A percentile compares a stretch with the other conserved stretches of the same genome.
phyloP scores from a whole-genome alignment of 2,888 invertebrate genomes.

The Trichogramma dendrolimi region DNA sequence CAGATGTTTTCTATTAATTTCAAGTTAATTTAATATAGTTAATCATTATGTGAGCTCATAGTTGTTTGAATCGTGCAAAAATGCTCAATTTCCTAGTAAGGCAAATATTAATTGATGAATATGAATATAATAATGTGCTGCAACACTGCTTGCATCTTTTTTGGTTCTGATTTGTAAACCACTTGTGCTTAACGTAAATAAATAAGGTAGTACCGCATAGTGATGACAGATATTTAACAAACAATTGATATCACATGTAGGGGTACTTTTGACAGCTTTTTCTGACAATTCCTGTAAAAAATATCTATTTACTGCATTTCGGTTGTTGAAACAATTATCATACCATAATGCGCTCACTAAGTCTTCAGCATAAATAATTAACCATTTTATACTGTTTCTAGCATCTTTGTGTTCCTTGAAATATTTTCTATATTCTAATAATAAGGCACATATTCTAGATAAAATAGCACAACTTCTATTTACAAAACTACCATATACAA shows the following conservation, averaged over 20 bases:
- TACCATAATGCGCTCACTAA: conserved; percentile 39
- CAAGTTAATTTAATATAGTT: neutral
- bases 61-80: neutral
- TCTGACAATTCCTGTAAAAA: conserved; percentile 36
- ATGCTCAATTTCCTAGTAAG: conserved; percentile 4
- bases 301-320: conserved; percentile 23
- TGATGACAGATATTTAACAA: conserved; percentile 41
- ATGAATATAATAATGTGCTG: conserved; percentile 13
- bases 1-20: neutral
- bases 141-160: conserved; percentile 28
- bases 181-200: conserved; percentile 30
- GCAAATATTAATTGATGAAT: conserved; percentile 17
- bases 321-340: conserved; percentile 33
- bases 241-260: conserved; percentile 30
- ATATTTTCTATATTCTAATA: conserved; percentile 34
- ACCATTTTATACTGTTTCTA: conserved; percentile 25
- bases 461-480: conserved; percentile 37
- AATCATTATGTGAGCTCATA: neutral
- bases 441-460: conserved; percentile 42
- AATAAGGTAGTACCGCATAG: conserved; percentile 40
- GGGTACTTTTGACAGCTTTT: conserved; percentile 29
- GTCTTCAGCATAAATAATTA: conserved; percentile 37
- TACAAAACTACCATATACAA: conserved; percentile 44
- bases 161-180: conserved; percentile 36
- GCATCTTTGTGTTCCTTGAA: conserved; percentile 26